phyloP scores from a whole-genome alignment of 2,888 invertebrate species.

The Diaprepes abbreviatus region DNA sequence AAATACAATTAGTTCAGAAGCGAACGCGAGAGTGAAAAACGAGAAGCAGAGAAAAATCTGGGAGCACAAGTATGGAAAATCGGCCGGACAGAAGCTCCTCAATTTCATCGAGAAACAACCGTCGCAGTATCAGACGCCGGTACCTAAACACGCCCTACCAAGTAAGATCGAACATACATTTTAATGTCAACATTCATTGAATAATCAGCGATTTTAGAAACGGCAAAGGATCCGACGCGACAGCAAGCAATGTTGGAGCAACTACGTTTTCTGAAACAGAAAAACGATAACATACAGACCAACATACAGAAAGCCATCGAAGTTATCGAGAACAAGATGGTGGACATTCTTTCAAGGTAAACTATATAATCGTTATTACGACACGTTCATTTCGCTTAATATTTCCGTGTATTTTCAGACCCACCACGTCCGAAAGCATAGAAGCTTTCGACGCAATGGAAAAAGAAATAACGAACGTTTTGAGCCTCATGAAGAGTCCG shows the following conservation, averaged over 20 bases:
- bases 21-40: neutral
- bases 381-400: too few species aligned
- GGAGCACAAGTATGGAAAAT: constrained; percentile 54
- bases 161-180: too few species aligned
- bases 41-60: constrained; percentile 49
- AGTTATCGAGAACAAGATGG: constrained; percentile 60
- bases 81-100: constrained; percentile 51
- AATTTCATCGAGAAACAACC: constrained; percentile 54
- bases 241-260: constrained; percentile 51
- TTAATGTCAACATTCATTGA: too few species aligned
- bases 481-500: constrained; percentile 54
- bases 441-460: constrained; percentile 59
- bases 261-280: constrained; percentile 50
- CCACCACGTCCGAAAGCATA: constrained; percentile 48
- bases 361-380: constrained; percentile 5
- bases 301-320: constrained; percentile 60
- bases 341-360: constrained; percentile 53
- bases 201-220: constrained; percentile 29
- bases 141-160: constrained; percentile 48
- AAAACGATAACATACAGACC: constrained; percentile 56
- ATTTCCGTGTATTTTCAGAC: constrained; percentile 33
- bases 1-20: constrained; percentile 22
- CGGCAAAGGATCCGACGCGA: neutral
- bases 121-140: constrained; percentile 17
- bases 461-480: constrained; percentile 58